A percentile compares a stretch with the other conserved stretches of the same genome.
Conservation (phyloP, 2,888 invertebrate species). For the Callyntrura sp. region DNA sequence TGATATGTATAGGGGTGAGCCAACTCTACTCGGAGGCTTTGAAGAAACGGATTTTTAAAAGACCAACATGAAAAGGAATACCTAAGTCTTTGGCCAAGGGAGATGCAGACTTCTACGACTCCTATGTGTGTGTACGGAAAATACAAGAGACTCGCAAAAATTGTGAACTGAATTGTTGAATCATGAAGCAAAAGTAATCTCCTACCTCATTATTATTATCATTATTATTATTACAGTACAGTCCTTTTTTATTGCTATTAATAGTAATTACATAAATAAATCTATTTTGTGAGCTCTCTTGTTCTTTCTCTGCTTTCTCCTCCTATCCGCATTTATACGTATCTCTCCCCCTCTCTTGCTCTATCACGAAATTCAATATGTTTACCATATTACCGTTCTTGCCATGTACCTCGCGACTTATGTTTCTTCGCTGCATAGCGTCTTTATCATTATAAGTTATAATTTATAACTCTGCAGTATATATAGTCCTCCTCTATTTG, state of each 20-base stretch:
- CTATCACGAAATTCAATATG: no score
- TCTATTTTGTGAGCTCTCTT: constrained; percentile 53
- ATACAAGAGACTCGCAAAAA: constrained; percentile 69
- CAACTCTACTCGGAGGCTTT: constrained; percentile 84
- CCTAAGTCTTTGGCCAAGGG: constrained; percentile 76
- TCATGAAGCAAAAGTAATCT: constrained; percentile 60
- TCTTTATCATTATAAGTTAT: no score
- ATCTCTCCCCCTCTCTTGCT: background rate
- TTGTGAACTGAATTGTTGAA: constrained; percentile 40
- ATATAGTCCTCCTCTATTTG: background rate
- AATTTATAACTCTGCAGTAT: background rate
- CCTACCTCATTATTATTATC: constrained; percentile 11
- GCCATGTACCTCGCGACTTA: background rate
- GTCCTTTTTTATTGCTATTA: background rate
- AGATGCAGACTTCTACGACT: constrained; percentile 42
- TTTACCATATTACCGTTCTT: background rate
- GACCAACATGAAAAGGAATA: constrained; percentile 78
- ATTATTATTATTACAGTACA: background rate
- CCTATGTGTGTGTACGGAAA: constrained; percentile 39
- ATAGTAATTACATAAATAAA: background rate
- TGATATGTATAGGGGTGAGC: constrained; percentile 83
- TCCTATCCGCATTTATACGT: constrained; percentile 2
- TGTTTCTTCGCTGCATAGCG: background rate
- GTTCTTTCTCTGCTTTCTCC: constrained; percentile 47
- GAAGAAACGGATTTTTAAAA: constrained; percentile 84